Evolutionary conservation across 2,113 vertebrate species (phyloP).

Genomic region (Megaceryle maxima): DNA sequence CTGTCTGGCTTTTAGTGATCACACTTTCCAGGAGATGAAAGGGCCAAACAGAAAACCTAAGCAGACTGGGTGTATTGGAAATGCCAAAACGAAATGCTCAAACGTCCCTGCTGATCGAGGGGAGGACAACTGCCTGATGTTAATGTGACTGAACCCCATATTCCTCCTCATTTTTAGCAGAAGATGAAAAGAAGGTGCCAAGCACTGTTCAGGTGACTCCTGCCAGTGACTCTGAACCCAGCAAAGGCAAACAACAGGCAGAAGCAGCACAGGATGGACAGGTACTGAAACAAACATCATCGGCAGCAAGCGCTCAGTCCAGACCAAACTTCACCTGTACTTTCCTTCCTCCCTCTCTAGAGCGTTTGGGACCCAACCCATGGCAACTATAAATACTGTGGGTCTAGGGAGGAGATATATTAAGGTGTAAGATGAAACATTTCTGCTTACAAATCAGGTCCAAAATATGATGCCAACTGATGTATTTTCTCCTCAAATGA

Average conservation of each 20-base stretch:
- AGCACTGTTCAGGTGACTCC: slow-evolving; percentile 58
- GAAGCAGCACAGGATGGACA: slow-evolving; percentile 29
- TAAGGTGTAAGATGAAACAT: not conserved
- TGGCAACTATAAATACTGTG: not conserved
- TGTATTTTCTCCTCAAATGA: not conserved
- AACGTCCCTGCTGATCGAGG: not conserved
- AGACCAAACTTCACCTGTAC: accelerated
- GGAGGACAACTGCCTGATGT: not conserved
- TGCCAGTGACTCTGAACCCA: slow-evolving; percentile 35
- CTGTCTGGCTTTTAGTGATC: not conserved
- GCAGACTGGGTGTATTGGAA: not conserved
- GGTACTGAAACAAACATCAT: slow-evolving; percentile 25
- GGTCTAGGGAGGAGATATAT: not conserved
- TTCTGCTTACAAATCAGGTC: not conserved
- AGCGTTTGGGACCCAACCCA: not conserved
- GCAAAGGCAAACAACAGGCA: slow-evolving; percentile 45
- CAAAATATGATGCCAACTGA: not conserved
- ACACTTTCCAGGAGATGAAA: not conserved
- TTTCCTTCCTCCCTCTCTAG: not conserved
- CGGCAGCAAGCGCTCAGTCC: not conserved
- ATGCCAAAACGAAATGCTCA: not conserved
- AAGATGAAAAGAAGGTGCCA: slow-evolving; percentile 23
- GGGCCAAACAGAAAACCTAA: not conserved
- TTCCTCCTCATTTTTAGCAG: not conserved
- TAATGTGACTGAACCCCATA: not conserved